Evolutionary conservation across 2,113 vertebrate genomes (phyloP), one percentile per base, ranked within the genome.

Genomic region (Ivindomyrus marchei): DNA sequence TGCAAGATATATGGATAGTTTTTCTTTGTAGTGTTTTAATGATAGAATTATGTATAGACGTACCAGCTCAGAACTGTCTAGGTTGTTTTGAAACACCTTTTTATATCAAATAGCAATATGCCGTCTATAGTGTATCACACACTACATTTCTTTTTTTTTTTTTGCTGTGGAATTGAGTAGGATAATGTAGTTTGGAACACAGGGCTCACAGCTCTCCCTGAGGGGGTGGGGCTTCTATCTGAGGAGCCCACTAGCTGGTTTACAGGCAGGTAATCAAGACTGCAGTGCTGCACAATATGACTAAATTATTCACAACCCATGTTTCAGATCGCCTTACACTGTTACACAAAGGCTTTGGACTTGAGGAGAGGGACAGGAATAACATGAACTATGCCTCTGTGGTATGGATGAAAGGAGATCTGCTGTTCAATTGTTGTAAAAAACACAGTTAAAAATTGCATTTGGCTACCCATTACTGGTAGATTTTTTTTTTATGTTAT

Each of bases 271-370:
- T 85, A 46, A 52, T 52, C n/a, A 31, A 87, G 85, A 87, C 10
- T 87, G 49, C 27, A 87, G n/a, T 87, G 4, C 6, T 52, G 47
- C 49, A 50, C 49, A 47, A 19, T 10, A 27, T 27, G 47, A 47
- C 27, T 87, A 27, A 87, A 87, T 87, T 87, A 87, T 87, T 87
- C 85, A 87, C 85, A 50, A 13, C 17, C 42, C 47, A 17, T 87
- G 13, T 31, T 52, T 86, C 47, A 86, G 24, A 86, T 52, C 4
- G 3, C 11, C 49, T 87, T 53, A 87, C 85, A 52, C 46, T 87
- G 49, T 50, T n/a, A 24, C 85, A 52, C 85, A 87, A 31, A 50
- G 77, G 85, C 47, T 87, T 52, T 87, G 4, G 45, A 45, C 39
- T 83, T 42, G 11, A 83, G 77, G 36, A 42, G 36, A 83, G 77